phyloP scores from a whole-genome alignment of 1,140 invertebrate species.

The Leptopilina boulardi region DNA sequence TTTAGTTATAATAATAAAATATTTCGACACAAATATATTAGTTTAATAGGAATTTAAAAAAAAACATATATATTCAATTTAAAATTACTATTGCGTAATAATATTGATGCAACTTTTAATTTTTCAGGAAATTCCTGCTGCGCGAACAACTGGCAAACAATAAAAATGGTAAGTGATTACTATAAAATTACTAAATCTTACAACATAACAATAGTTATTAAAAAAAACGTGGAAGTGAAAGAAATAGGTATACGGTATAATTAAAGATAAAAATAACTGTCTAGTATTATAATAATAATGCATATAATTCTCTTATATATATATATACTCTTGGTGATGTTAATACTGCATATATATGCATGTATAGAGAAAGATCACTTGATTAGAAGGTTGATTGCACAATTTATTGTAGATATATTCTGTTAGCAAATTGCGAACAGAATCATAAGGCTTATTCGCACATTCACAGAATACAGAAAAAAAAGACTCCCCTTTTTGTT shows the following conservation, averaged over 20 bases:
- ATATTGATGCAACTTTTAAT: conserved; percentile 18
- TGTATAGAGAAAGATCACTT: no score
- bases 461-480: no score
- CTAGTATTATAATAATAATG: neutral
- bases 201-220: conserved; percentile 4
- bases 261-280: conserved; percentile 3
- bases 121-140: conserved; percentile 9
- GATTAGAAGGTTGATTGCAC: no score
- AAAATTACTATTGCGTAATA: neutral
- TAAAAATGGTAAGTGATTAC: neutral
- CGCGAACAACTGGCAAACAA: neutral
- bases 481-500: no score
- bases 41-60: neutral
- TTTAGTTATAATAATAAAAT: no score
- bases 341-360: no score
- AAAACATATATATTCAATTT: neutral
- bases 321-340: neutral
- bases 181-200: conserved; percentile 1
- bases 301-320: neutral
- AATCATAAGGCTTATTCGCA: no score
- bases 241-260: neutral
- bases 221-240: conserved; percentile 2
- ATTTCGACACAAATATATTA: no score
- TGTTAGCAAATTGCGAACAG: no score
- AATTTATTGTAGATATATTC: no score